Conservation (phyloP, 2,113 vertebrate species). For the Prunella fulvescens region DNA sequence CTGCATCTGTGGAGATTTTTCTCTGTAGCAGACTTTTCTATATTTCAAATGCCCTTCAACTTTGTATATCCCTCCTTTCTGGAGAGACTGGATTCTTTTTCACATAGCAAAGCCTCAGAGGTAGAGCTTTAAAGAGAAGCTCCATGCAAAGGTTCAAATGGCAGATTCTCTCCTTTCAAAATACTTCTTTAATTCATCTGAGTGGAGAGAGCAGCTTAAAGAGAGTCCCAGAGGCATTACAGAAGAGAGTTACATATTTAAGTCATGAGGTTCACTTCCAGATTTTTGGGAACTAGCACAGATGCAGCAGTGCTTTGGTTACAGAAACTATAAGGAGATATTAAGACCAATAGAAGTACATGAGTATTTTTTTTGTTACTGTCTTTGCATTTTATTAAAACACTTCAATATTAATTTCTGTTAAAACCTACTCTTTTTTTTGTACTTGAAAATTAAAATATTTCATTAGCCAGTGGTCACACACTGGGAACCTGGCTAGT, state of each 20-base stretch:
- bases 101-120: background rate
- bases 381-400: conserved; percentile 32
- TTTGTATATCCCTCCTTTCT: background rate
- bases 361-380: conserved; percentile 7
- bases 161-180: background rate
- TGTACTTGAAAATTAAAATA: conserved; percentile 5
- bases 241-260: background rate
- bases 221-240: background rate
- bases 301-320: background rate
- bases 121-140: conserved; percentile 3
- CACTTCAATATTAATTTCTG: conserved; percentile 11
- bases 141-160: background rate
- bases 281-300: background rate
- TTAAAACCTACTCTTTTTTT: background rate
- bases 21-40: background rate
- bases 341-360: background rate
- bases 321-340: background rate
- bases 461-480: background rate
- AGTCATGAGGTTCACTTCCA: background rate
- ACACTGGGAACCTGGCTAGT: background rate
- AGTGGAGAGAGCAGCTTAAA: background rate
- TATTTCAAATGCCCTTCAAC: background rate
- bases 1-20: background rate
- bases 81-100: background rate
- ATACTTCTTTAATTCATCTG: background rate